Evolutionary conservation across 2,113 vertebrate species (phyloP).

Genomic region (Ciconia boyciana): DNA sequence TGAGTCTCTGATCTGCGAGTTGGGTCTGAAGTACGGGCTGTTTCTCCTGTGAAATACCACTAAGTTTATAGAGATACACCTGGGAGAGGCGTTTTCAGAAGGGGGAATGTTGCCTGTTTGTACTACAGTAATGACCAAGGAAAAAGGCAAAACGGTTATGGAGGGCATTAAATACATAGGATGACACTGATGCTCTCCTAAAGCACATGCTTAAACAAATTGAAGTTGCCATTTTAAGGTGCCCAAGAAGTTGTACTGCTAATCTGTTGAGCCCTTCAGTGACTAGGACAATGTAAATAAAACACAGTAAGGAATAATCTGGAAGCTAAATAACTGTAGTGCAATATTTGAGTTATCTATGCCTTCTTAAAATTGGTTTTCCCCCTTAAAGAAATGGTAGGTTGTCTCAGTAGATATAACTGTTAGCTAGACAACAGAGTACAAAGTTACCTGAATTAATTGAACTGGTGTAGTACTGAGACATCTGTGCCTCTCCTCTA

Average conservation of each 20-base stretch:
- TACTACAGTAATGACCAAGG: fast-evolving
- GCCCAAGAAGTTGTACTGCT: not conserved
- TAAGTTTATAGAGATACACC: not conserved
- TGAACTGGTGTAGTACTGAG: not conserved
- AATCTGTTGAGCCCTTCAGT: not conserved
- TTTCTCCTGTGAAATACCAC: not conserved
- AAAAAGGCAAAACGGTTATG: not conserved
- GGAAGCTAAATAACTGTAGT: not conserved
- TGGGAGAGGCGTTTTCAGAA: not conserved
- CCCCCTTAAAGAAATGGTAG: not conserved
- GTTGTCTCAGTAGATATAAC: not conserved
- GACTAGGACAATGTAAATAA: not conserved
- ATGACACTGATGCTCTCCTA: not conserved
- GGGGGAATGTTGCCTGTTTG: not conserved
- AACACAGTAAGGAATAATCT: not conserved
- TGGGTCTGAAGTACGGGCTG: not conserved
- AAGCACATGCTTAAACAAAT: not conserved
- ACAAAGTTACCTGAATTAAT: not conserved
- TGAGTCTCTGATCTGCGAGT: not conserved
- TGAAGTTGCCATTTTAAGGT: not conserved
- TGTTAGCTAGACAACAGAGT: not conserved
- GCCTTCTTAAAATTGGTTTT: not conserved
- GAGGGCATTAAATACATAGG: not conserved
- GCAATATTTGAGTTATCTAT: not conserved
- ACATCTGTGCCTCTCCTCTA: not conserved